Conservation (phyloP, 2,888 invertebrate genomes). For the Aradus depressus region DNA sequence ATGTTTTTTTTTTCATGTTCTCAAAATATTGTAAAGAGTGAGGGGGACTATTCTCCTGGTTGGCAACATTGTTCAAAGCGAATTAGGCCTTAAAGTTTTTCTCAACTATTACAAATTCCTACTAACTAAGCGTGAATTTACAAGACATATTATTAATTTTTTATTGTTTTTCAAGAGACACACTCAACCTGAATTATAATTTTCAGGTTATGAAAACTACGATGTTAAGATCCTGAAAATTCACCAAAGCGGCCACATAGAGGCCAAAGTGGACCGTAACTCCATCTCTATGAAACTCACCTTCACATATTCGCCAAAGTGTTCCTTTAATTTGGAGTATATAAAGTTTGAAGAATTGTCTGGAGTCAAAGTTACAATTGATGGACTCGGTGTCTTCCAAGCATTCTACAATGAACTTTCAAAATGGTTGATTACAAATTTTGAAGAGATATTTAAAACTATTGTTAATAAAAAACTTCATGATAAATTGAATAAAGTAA, state of each 20-base stretch:
- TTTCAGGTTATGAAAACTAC: slow-evolving; percentile 17
- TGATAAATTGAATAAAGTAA: slow-evolving; percentile 16
- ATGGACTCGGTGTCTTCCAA: slow-evolving; percentile 23
- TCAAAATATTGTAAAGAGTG: too few relatives aligned
- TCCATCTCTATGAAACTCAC: slow-evolving; percentile 22
- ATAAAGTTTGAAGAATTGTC: slow-evolving; percentile 18
- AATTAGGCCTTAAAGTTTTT: too few relatives aligned
- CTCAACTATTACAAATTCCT: too few relatives aligned
- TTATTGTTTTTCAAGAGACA: too few relatives aligned
- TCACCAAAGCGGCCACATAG: slow-evolving; percentile 21
- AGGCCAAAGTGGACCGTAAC: slow-evolving; percentile 11
- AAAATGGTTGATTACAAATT: slow-evolving; percentile 22
- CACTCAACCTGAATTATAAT: too few relatives aligned
- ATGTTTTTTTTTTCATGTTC: too few relatives aligned
- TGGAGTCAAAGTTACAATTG: slow-evolving; percentile 16
- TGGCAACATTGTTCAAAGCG: too few relatives aligned
- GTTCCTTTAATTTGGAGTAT: slow-evolving; percentile 17
- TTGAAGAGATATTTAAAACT: slow-evolving; percentile 14
- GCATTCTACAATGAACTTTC: slow-evolving; percentile 20
- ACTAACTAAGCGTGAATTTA: too few relatives aligned
- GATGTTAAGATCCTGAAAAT: slow-evolving; percentile 19
- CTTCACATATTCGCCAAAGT: slow-evolving; percentile 20
- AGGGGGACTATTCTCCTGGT: too few relatives aligned
- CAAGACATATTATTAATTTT: too few relatives aligned
- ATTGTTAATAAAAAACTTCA: slow-evolving; percentile 21